A percentile compares a stretch with the other conserved stretches of the same genome.
Evolutionary conservation across 2,113 vertebrate species (phyloP).

Genomic region (Trogon surrucura): DNA sequence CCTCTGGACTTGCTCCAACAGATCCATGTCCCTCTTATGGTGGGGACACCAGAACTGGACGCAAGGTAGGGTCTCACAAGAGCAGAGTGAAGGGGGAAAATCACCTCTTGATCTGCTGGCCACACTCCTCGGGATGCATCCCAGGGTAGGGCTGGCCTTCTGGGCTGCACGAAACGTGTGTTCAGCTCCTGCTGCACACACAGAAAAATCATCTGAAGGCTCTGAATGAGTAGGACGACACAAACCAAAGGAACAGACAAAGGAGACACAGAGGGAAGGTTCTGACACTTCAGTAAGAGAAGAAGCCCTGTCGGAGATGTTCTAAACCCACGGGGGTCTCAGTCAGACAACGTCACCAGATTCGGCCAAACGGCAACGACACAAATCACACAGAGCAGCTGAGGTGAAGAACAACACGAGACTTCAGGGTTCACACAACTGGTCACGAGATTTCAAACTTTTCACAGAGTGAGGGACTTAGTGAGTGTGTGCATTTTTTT

Average conservation of each 20-base stretch:
- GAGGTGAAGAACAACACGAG: not conserved
- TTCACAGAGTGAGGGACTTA: no score
- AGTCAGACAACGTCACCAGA: not conserved
- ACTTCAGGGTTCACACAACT: not conserved
- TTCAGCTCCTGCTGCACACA: not conserved
- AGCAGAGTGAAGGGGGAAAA: no score
- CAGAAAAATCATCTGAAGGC: not conserved
- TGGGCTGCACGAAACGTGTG: fast-evolving
- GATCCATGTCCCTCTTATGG: no score
- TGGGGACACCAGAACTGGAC: no score
- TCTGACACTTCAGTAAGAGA: not conserved
- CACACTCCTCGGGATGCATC: no score
- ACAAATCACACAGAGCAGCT: not conserved
- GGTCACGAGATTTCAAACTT: not conserved
- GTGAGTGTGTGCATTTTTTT: not conserved
- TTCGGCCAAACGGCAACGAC: not conserved
- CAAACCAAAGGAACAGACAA: not conserved
- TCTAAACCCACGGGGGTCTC: not conserved
- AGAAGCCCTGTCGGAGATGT: not conserved
- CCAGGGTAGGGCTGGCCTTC: no score
- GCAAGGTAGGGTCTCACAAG: no score
- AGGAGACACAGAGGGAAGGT: not conserved
- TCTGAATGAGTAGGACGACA: not conserved
- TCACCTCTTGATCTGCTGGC: no score
- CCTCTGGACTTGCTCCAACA: no score